Percentiles rank a stretch among this genome's conserved stretches.
Conservation (phyloP, 2,797 vertebrate genomes). For the Peromyscus attwateri region DNA sequence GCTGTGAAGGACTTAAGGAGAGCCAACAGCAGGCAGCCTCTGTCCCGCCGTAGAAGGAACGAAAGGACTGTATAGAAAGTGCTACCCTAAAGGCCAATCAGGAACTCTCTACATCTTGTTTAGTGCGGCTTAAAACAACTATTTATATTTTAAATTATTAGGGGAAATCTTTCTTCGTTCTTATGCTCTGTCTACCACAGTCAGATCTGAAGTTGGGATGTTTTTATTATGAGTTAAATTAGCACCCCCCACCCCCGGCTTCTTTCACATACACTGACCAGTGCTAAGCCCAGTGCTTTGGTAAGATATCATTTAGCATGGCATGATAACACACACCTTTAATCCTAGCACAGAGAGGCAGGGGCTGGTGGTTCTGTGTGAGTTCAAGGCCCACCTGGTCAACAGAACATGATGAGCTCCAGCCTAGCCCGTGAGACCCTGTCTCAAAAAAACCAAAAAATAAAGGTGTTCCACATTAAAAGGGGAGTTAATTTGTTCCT, state of each 20-base stretch:
- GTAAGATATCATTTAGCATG: slow-evolving; percentile 35
- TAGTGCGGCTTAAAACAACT: slow-evolving; percentile 79
- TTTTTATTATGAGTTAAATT: slow-evolving; percentile 67
- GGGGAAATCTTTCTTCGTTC: slow-evolving; percentile 77
- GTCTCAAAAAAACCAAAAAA: neutral
- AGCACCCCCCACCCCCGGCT: no score
- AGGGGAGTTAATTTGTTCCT: neutral
- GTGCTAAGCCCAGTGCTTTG: slow-evolving; percentile 20
- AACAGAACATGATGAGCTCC: neutral
- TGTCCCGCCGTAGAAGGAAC: slow-evolving; percentile 89
- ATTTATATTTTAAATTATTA: slow-evolving; percentile 84
- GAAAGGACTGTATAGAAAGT: slow-evolving; percentile 56
- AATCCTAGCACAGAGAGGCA: neutral
- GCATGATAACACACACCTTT: neutral
- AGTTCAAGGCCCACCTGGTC: neutral
- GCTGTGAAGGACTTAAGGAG: slow-evolving; percentile 83
- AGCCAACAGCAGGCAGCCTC: slow-evolving; percentile 89
- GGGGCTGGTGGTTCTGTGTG: neutral
- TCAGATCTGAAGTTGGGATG: slow-evolving; percentile 64
- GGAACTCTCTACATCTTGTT: slow-evolving; percentile 80
- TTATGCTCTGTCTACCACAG: slow-evolving; percentile 71
- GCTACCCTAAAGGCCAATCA: slow-evolving; percentile 36
- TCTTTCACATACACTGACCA: neutral
- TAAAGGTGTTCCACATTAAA: neutral
- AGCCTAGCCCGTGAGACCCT: neutral